These are phyloP conservation scores for Ptyas mucosa DNA, from an alignment of 2,113 vertebrate genomes.

Conservation along the genomic window DNA sequence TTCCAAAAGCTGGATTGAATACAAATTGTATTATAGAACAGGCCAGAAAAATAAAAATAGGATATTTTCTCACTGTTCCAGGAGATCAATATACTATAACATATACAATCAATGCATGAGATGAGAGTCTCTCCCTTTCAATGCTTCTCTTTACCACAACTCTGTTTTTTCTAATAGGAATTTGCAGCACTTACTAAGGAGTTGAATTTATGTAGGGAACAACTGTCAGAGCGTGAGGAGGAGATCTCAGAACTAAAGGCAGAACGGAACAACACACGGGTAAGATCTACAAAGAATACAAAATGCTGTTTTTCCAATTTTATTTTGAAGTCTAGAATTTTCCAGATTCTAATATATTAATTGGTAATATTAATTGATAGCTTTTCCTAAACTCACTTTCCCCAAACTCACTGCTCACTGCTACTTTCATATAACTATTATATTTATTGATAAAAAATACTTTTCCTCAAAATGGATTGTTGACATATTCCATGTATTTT, in stretches of 20 bases:
- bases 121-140: neutral
- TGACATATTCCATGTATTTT: neutral
- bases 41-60: neutral
- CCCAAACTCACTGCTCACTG: neutral
- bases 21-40: neutral
- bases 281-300: slow-evolving; percentile 59
- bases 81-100: neutral
- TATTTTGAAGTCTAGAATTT: neutral
- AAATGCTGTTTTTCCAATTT: neutral
- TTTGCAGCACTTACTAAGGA: slow-evolving; percentile 92
- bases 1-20: neutral
- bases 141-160: neutral
- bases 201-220: slow-evolving; percentile 87
- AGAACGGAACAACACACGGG: slow-evolving; percentile 90
- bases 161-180: slow-evolving; percentile 73
- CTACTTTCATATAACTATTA: neutral
- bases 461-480: neutral
- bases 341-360: neutral
- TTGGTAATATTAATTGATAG: neutral
- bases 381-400: neutral
- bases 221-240: slow-evolving; percentile 90
- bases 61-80: neutral
- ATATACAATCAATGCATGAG: neutral
- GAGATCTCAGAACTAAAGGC: slow-evolving; percentile 91
- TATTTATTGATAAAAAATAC: neutral